These are phyloP conservation scores for Drosophila antonietae DNA, from an alignment of 2,888 invertebrate species.

Conservation along the genomic window DNA sequence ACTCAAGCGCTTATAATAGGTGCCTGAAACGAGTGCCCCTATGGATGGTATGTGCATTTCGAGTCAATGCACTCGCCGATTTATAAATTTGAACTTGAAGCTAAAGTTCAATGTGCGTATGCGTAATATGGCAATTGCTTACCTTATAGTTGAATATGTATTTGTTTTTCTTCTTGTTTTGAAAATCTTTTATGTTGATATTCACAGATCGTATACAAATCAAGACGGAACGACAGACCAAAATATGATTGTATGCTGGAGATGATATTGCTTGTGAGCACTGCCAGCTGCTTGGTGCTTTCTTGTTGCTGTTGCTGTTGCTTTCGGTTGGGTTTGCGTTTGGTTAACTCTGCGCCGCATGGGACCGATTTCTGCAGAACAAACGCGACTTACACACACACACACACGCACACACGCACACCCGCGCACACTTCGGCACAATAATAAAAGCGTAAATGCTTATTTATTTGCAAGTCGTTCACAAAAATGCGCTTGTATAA, in stretches of 20 bases:
- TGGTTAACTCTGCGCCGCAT: constrained; percentile 69
- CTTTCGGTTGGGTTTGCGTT: constrained; percentile 33
- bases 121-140: constrained; percentile 42
- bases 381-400: constrained; percentile 34
- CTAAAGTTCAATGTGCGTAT: constrained; percentile 58
- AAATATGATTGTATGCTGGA: constrained; percentile 28
- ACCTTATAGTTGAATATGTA: constrained; percentile 47
- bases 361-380: constrained; percentile 75
- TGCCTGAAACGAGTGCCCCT: constrained; percentile 20
- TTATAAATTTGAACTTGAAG: constrained; percentile 26
- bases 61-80: constrained; percentile 56
- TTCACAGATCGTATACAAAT: constrained; percentile 59
- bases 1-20: constrained; percentile 34
- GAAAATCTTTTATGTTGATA: constrained; percentile 13
- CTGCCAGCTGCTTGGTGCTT: constrained; percentile 8
- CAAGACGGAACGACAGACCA: constrained; percentile 29
- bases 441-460: constrained; percentile 81
- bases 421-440: constrained; percentile 52
- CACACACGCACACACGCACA: constrained; percentile 23
- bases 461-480: constrained; percentile 80
- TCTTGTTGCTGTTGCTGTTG: constrained; percentile 6
- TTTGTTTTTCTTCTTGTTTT: background rate
- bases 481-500: constrained; percentile 78
- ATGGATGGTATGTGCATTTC: background rate
- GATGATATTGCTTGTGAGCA: constrained; percentile 56